phyloP scores from a whole-genome alignment of 1,140 invertebrate species.

The Conus ventricosus region DNA sequence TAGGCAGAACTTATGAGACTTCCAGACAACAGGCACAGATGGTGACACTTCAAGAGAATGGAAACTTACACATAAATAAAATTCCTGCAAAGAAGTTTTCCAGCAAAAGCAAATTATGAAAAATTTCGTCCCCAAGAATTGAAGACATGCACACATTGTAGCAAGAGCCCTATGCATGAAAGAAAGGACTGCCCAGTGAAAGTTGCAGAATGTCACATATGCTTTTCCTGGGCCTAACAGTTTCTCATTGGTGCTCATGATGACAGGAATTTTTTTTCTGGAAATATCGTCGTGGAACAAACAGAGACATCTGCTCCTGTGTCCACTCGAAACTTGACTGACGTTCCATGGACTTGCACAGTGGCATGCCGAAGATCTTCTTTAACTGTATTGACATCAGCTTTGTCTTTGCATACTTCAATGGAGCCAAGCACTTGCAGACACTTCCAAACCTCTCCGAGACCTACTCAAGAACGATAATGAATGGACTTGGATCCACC shows the following conservation, averaged over 20 bases:
- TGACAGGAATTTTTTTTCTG: slow-evolving; percentile 7
- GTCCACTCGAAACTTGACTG: not conserved
- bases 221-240: not conserved
- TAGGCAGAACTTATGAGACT: not conserved
- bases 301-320: not conserved
- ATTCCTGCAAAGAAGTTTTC: not conserved
- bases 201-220: not conserved
- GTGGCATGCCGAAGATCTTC: not conserved
- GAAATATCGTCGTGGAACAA: not conserved
- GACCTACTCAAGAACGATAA: slow-evolving; percentile 38
- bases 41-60: not conserved
- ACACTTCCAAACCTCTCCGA: slow-evolving; percentile 30
- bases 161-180: too few species aligned
- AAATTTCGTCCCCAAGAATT: not conserved
- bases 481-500: slow-evolving; percentile 30
- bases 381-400: too few species aligned
- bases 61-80: not conserved
- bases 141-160: too few species aligned
- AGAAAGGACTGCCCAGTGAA: too few species aligned
- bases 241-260: not conserved
- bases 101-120: not conserved
- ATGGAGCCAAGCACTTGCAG: not conserved
- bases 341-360: not conserved
- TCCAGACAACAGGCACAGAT: not conserved
- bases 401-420: too few species aligned